Base-by-base conservation (phyloP, 2,797 vertebrate genomes). In the Lagorchestes hirsutus region DNA sequence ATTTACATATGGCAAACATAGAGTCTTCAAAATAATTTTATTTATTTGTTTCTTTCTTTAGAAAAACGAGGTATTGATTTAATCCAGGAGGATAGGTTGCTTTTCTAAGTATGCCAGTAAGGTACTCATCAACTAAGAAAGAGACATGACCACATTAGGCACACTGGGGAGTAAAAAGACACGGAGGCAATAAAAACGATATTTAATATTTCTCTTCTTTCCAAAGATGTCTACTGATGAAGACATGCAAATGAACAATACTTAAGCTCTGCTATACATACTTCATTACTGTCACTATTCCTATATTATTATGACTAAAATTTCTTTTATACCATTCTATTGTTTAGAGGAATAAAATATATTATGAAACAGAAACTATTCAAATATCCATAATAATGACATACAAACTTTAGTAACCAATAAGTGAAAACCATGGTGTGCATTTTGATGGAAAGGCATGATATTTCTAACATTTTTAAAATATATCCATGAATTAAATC, bases 61-160 rank as follows among this genome's bases (percentile, higher is more conserved):
- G 96, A 11, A 93, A 95, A 97, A 18, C 96, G 94, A 40, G n/a
- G 4, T 92, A 91, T 90, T 98, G 40, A 97, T 92, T 57, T 95
- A 96, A 54, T 95, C 96, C 82, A 40, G 16, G 5, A 93, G 28
- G 59, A 93, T 94, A 90, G 5, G 58, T 90, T 54, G 55, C 62
- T 97, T 9, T 90, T 56, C 74, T 95, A 94, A 40, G 5, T 59
- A 8, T 46, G 93, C 5, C n/a, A 90, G 29, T 5, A 24, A 91
- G 57, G 90, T 0, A 31, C 3, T 18, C 0, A n/a, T 13, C 52
- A 54, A 0, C 13, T 5, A 0, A 91, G 54, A 31, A 11, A 2
- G 10, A 87, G 54, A 40, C 52, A 55, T 5, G 24, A 62, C 16
- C 54, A 24, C 22, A 22, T 14, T 0, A 54, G 46, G 90, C 18